Base-by-base conservation (phyloP, 2,113 vertebrate species). In the Hemiprocne comata region DNA sequence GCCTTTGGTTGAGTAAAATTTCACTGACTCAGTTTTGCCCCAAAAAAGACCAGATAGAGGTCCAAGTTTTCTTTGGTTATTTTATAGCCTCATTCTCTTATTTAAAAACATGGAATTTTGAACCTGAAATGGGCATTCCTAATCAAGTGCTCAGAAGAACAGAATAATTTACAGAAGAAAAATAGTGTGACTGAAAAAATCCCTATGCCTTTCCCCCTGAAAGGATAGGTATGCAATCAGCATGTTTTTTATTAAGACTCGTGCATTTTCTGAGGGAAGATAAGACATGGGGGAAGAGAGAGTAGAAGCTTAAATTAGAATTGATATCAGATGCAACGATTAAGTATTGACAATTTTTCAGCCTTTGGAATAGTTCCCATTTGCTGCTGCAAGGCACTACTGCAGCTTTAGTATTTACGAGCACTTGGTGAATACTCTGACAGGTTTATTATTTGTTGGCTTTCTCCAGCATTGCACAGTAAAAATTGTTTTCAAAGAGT, bases 401-500 rank as follows among this genome's bases (percentile, higher is more conserved):
- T 85, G 90, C 90, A 91, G 83, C 94, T 95, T 95, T 90, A 82
- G 96, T 98, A 97, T 98, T 98, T 98, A 98, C 1, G 94, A 97
- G 97, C 97, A 88, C 95, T 96, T 33, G 57, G 97, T 97, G 97
- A 98, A 87, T 88, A 46, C 89, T 86, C 69, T 88, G 98, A 98
- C 98, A 97, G 98, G 97, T 98, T 98, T 98, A 98, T 98, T 98
- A 98, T 98, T 98, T 98, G 98, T 98, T 98, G 97, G 97, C 97
- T 98, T 98, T 98, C 94, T 97, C 97, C 96, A 96, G 97, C 97
- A 89, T 95, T 95, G 98, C 97, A 97, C 97, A 97, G 97, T 98
- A 98, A 98, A 98, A 98, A 97, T 96, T 98, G 97, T 98, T 98
- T 98, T 98, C 97, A 94, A 96, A 97, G 97, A 94, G 78, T 97